phyloP scores from a whole-genome alignment of 2,888 invertebrate genomes.

The Drosophila planitibia region DNA sequence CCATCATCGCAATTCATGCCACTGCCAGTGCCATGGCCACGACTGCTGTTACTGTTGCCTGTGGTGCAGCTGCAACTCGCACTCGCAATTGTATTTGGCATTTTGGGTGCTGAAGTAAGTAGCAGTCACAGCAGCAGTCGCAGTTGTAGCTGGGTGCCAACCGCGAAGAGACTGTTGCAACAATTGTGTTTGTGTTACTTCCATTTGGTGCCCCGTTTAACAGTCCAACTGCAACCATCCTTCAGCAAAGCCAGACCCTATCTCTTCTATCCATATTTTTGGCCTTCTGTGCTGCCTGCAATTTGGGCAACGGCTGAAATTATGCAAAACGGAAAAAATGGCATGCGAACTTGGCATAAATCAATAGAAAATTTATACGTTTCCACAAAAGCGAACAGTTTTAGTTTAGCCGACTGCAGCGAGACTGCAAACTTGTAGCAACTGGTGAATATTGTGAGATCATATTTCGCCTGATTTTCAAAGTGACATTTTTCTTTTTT shows the following conservation, averaged over 20 bases:
- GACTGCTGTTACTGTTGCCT: constrained; percentile 16
- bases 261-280: constrained; percentile 35
- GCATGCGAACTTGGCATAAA: constrained; percentile 81
- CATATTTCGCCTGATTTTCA: constrained; percentile 41
- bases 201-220: background rate
- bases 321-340: constrained; percentile 82
- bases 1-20: constrained; percentile 81
- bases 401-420: constrained; percentile 47
- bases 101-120: constrained; percentile 32
- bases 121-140: constrained; percentile 31
- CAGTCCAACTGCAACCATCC: constrained; percentile 14
- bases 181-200: constrained; percentile 70
- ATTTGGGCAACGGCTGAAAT: constrained; percentile 77
- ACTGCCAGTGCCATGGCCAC: constrained; percentile 37
- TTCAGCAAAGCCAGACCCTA: constrained; percentile 25
- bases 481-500: constrained; percentile 9
- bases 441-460: constrained; percentile 33
- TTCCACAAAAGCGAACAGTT: constrained; percentile 72
- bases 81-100: constrained; percentile 40
- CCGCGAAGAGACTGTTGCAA: constrained; percentile 72
- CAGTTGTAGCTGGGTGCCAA: constrained; percentile 35
- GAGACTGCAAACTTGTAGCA: constrained; percentile 28
- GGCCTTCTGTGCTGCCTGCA: constrained; percentile 59
- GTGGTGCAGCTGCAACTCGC: constrained; percentile 39
- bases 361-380: constrained; percentile 82